Evolutionary conservation across 2,797 vertebrate species (phyloP), one percentile per base, ranked within the genome.

Genomic region (Chloroceryle amazona): DNA sequence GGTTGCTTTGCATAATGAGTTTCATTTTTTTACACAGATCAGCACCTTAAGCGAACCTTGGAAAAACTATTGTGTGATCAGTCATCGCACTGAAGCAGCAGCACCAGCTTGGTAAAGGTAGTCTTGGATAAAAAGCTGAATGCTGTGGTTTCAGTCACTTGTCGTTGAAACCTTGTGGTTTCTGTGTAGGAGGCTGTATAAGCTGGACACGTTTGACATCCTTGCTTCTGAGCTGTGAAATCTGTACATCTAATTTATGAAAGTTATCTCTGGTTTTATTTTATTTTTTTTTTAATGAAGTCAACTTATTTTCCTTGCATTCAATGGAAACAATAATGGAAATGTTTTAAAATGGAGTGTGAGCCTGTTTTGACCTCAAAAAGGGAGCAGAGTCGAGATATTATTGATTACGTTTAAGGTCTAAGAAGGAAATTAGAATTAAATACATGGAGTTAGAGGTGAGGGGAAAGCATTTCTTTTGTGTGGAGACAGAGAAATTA

Each of bases 251-350:
- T 93, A 94, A 94, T 92, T 82, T 97, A 89, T 81, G 95, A 96
- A 95, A 97, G 95, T 93, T 65, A 81, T 95, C 88, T 97, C 97
- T 96, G 91, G 74, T 95, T 96, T 91, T 88, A 93, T 94, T 96
- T 73, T 97, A 91, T 98, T 97, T 44, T 85, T 92, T 94, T 93
- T 95, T 96, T 94, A 98, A 98, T 97, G 96, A 96, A 95, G 91
- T 96, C 94, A 92, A 93, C 83, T 28, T 94, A 89, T 96, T 97
- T 97, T 89, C 93, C 96, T 89, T 96, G 71, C 86, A 82, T 97
- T 96, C 90, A 90, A 93, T 97, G 96, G 96, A 97, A 97, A 96
- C 33, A 13, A 57, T 80, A 97, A 97, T 98, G 98, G 97, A 98
- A 96, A 97, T 93, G 89, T 98, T 98, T 96, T 86, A 96, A 97